Conservation (phyloP, 2,797 vertebrate genomes). For the Chaetodon trifasciatus region DNA sequence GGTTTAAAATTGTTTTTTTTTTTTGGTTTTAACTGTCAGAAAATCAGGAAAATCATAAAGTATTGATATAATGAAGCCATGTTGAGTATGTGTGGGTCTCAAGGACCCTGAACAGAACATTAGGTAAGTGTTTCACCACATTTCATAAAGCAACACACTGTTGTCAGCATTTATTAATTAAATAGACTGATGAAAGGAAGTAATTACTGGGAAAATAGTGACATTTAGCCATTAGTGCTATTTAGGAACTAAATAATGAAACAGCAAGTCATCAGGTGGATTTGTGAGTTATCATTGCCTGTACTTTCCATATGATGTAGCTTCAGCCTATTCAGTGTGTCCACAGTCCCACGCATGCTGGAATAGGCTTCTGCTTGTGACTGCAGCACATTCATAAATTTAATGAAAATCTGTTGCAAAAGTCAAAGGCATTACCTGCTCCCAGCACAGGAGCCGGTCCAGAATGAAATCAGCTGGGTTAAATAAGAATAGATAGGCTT, state of each 20-base stretch:
- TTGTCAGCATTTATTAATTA: not conserved
- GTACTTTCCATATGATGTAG: slow-evolving; percentile 1
- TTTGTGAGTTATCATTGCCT: not conserved
- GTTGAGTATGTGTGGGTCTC: too few relatives aligned
- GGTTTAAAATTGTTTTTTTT: not conserved
- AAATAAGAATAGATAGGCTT: slow-evolving; percentile 5
- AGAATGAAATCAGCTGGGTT: slow-evolving; percentile 16
- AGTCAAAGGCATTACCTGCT: slow-evolving; percentile 19
- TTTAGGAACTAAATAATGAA: slow-evolving; percentile 18
- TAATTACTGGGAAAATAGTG: not conserved
- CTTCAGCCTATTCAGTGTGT: not conserved
- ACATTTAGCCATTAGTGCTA: not conserved
- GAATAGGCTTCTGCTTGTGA: slow-evolving; percentile 5
- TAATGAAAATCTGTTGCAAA: slow-evolving; percentile 19
- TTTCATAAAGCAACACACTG: not conserved
- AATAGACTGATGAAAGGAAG: not conserved
- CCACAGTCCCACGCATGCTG: not conserved
- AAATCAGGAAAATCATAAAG: not conserved
- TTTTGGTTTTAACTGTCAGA: too few relatives aligned
- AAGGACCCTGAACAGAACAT: not conserved
- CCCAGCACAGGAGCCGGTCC: not conserved
- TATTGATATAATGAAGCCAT: not conserved
- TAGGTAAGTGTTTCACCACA: not conserved
- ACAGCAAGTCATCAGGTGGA: not conserved
- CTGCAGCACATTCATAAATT: not conserved